Evolutionary conservation across 2,797 vertebrate genomes (phyloP), one percentile per base, ranked within the genome.

Genomic region (Botia almorhae): DNA sequence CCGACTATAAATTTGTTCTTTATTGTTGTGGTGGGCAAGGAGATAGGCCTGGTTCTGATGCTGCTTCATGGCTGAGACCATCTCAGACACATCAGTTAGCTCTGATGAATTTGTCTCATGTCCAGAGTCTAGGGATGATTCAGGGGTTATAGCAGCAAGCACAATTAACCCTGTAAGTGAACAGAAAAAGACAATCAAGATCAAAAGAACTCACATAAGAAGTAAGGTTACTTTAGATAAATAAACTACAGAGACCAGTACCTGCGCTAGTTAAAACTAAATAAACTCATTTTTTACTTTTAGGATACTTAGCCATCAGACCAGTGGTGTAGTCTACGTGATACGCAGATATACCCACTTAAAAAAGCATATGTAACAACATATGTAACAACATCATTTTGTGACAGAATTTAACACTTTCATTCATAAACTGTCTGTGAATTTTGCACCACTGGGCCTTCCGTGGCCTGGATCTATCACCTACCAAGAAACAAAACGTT

Each of bases 21-120:
- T 99, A 92, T 96, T 98, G 90, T 98, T 96, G 84, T 98, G 97
- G 79, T 99, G 97, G 84, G 97, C 95, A 74, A 99, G 93, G 87
- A 99, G 94, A 88, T 98, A 98, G 81, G 97, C 95, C 82, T 98
- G 94, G 0, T 96, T 99, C 90, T 97, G 97, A 85, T 96, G 97
- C 88, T 99, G 98, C 89, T 99, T 98, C 96, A 99, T 97, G 74
- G 97, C 97, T 0, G 97, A 96, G 87, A 99, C 95, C 96, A 99
- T 97, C 87, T 99, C 98, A 0, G 97, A 98, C 90, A 98, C 95
- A 84, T 99, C 97, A 0, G 97, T 97, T 86, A 99, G 90, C 92
- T 99, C 97, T 3, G 97, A 99, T 68, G 97, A 99, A 92, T 97
- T 98, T 72, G 97, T 98, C 93, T 99, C 98, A 16, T 98, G 98